Conservation (phyloP, 2,888 invertebrate species). For the Empis stercorea region DNA sequence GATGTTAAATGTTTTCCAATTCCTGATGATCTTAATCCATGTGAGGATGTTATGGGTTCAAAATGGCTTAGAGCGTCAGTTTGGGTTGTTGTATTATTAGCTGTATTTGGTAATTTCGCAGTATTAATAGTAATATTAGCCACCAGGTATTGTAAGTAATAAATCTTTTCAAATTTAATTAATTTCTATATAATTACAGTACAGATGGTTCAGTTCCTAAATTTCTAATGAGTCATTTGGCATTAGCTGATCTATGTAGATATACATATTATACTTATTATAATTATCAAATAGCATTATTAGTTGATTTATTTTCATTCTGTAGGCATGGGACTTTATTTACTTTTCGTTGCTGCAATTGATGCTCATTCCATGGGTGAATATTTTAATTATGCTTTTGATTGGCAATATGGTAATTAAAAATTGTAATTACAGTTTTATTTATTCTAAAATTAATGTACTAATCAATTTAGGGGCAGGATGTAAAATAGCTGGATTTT, state of each 20-base stretch:
- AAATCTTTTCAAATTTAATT: not conserved
- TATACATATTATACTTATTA: too few species aligned
- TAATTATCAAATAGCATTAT: too few species aligned
- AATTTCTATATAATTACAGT: conserved; percentile 18
- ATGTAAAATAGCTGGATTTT: conserved; percentile 75
- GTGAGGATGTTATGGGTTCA: conserved; percentile 82
- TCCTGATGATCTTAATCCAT: conserved; percentile 74
- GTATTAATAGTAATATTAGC: conserved; percentile 65
- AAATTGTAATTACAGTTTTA: conserved; percentile 9
- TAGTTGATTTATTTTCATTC: too few species aligned
- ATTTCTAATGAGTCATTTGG: conserved; percentile 70
- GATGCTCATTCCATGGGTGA: conserved; percentile 73
- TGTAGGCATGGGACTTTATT: conserved; percentile 61
- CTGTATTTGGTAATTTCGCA: conserved; percentile 70
- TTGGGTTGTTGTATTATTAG: conserved; percentile 74
- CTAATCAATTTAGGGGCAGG: conserved; percentile 45
- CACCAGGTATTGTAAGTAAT: conserved; percentile 33
- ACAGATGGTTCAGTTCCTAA: conserved; percentile 48
- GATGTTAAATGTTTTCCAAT: conserved; percentile 54
- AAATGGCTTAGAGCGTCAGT: conserved; percentile 65
- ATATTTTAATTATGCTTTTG: conserved; percentile 81
- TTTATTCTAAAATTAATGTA: not conserved
- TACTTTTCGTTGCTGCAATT: conserved; percentile 69
- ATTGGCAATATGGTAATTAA: conserved; percentile 76
- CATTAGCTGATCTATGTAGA: conserved; percentile 73